A percentile compares a stretch with the other conserved stretches of the same genome.
phyloP scores from a whole-genome alignment of 1,140 invertebrate species.

The Trigoniulus corallinus region DNA sequence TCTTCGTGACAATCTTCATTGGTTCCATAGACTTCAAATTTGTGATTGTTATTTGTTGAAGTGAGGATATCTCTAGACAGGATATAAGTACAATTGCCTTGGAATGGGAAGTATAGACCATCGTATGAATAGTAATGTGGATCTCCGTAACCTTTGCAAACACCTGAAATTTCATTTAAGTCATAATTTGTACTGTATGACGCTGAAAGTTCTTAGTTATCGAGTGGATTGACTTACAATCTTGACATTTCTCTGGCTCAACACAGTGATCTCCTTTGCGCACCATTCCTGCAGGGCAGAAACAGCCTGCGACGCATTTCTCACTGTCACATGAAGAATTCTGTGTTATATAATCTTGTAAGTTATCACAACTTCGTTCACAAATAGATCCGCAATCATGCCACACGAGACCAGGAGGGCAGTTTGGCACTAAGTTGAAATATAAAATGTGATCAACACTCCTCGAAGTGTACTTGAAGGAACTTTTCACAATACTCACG shows the following conservation, averaged over 20 bases:
- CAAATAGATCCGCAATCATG: constrained; percentile 60
- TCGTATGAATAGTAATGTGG: constrained; percentile 57
- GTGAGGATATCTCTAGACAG: constrained; percentile 40
- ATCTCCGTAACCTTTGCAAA: constrained; percentile 49
- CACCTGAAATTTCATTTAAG: too few species aligned
- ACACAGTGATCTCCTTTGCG: constrained; percentile 49
- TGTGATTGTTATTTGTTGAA: constrained; percentile 17
- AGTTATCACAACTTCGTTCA: constrained; percentile 48
- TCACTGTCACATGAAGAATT: constrained; percentile 39
- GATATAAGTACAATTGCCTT: constrained; percentile 62
- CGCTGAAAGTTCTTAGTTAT: neutral
- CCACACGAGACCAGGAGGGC: constrained; percentile 51
- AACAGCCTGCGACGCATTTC: constrained; percentile 61
- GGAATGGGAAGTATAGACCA: constrained; percentile 45
- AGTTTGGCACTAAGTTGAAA: constrained; percentile 36
- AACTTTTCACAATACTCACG: too few species aligned
- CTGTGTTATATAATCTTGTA: constrained; percentile 23
- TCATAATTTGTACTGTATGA: neutral
- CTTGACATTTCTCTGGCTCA: constrained; percentile 46
- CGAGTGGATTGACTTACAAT: constrained; percentile 38
- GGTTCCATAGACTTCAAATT: constrained; percentile 37
- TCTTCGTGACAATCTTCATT: constrained; percentile 40
- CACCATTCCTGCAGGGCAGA: constrained; percentile 58
- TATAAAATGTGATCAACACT: neutral
- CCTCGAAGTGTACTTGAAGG: neutral